These are phyloP conservation scores for Microcebus griseorufus DNA, from an alignment of 2,113 vertebrate genomes.

Conservation along the genomic window DNA sequence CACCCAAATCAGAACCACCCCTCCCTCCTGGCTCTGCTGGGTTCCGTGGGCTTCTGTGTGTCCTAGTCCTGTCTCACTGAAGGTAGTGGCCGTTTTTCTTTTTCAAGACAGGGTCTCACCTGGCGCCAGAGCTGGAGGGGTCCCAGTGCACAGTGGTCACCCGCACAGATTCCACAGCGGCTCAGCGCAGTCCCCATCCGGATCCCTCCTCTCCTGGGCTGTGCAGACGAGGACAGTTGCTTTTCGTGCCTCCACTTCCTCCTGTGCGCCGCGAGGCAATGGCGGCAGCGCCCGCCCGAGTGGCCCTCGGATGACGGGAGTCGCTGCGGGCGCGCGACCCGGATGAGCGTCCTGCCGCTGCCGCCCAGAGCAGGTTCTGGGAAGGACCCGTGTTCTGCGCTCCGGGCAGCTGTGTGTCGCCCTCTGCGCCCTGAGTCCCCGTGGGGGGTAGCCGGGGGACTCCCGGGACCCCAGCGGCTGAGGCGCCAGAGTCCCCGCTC, in stretches of 20 bases:
- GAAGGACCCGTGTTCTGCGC: too few species aligned
- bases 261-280: not conserved
- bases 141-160: not conserved
- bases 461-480: not conserved
- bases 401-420: not conserved
- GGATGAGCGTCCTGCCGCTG: not conserved
- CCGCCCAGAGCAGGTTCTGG: not conserved
- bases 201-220: not conserved
- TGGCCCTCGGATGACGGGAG: too few species aligned
- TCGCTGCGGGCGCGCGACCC: rapidly evolving
- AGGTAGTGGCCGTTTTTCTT: not conserved
- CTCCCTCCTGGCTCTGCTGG: not conserved
- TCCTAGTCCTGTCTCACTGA: not conserved
- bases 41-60: not conserved
- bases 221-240: not conserved
- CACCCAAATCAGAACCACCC: not conserved
- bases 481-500: not conserved
- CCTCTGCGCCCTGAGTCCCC: not conserved
- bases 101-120: too few species aligned
- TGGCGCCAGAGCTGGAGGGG: not conserved
- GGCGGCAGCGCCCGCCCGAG: not conserved
- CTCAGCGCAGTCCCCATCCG: not conserved
- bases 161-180: not conserved
- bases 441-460: too few species aligned
- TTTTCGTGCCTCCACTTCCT: not conserved